Percentiles rank a stretch among this genome's conserved stretches.
These are phyloP conservation scores for Amphilophus citrinellus DNA, from an alignment of 2,113 vertebrate genomes.

Conservation along the genomic window DNA sequence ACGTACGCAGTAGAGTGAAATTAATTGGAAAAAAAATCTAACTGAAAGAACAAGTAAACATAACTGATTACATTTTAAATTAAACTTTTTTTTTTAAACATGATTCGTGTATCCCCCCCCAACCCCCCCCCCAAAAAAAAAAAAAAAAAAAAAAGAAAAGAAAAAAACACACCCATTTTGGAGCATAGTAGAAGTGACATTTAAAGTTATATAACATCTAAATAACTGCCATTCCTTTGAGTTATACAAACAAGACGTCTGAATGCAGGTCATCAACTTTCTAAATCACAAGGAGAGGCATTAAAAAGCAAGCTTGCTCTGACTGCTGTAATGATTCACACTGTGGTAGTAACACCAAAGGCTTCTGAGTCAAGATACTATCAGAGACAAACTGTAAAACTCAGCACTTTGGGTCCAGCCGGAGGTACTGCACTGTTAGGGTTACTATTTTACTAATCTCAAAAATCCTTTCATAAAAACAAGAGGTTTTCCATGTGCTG, in stretches of 20 bases:
- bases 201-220: constrained; percentile 19
- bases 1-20: background rate
- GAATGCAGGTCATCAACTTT: background rate
- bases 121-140: background rate
- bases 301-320: constrained; percentile 29
- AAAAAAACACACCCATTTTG: background rate
- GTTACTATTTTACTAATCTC: background rate
- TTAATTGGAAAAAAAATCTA: background rate
- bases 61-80: background rate
- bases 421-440: background rate
- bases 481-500: background rate
- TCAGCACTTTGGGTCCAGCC: constrained; percentile 27
- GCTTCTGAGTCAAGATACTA: constrained; percentile 42
- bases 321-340: constrained; percentile 56
- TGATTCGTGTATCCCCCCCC: background rate
- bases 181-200: background rate
- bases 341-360: constrained; percentile 44
- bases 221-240: constrained; percentile 34
- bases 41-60: background rate
- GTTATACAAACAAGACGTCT: background rate
- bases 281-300: background rate
- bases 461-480: background rate
- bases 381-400: constrained; percentile 26
- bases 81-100: background rate
- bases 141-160: background rate